Base-by-base conservation (phyloP, 2,888 invertebrate genomes). In the Thalpophila matura region DNA sequence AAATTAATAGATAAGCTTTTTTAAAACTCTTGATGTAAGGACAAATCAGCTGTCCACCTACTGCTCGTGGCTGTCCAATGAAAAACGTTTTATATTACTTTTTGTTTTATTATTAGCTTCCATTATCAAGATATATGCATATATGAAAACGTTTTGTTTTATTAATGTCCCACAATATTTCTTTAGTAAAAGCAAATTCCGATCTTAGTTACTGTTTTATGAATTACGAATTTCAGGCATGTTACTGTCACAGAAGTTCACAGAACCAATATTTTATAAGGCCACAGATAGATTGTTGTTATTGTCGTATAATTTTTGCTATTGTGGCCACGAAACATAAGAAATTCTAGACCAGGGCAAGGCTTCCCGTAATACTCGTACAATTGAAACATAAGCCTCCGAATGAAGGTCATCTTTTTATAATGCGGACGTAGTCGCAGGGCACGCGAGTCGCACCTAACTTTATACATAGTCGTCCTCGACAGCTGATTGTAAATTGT, bases 401-500 rank as follows among this genome's bases (percentile, higher is more conserved):
- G 26, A 35, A 70, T 66, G 10, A 26, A 73, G 67, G 67, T 55
- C 33, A 59, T 20, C 7, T 46, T 53, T 42, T 40, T 46, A 59
- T 22, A 55, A 66, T 24, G 14, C 74, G 74, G 59, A 55, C 74
- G 10, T 55, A 66, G 31, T 54, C 53, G 29, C 45, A 14, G 50
- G 59, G 67, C 33, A 53, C 22, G 29, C 40, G 20, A 67, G 29
- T 45, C 33, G 6, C 26, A 16, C 35, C 24, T 31, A 46, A 43
- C 47, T 55, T 24, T 54, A 53, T 37, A 56, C 53, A 42, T 56
- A 45, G 42, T 53, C 62, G 71, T 67, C 77, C 71, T 74, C 72
- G 67, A 62, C 69, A 72, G 69, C 67, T 70, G 63, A 77, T 64
- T 72, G 62, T 71, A 53, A 69, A 72, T 77, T 75, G 72, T 77